Conservation (phyloP, 2,113 vertebrate species). For the Okapia johnstoni region DNA sequence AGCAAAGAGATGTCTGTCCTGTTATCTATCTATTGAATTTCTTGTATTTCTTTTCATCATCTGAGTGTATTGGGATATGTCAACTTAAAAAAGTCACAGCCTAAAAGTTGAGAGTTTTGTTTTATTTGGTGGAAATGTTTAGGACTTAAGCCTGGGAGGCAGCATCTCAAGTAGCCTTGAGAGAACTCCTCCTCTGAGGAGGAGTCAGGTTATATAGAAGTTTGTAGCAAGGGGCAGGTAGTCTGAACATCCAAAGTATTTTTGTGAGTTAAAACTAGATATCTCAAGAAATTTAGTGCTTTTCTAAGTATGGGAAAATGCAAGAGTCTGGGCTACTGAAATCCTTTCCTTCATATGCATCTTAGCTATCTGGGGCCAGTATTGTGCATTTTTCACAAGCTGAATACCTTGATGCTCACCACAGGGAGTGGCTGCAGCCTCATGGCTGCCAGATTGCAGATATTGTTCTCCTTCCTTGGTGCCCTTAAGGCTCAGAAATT, state of each 20-base stretch:
- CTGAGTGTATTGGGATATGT: not conserved
- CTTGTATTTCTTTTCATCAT: slow-evolving; percentile 18
- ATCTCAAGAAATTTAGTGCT: not conserved
- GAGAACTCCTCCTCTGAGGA: not conserved
- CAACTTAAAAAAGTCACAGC: not conserved
- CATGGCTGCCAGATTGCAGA: not conserved
- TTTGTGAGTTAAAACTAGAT: not conserved
- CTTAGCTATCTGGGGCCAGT: not conserved
- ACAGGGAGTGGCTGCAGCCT: not conserved
- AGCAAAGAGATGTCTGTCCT: not conserved
- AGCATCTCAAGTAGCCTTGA: not conserved
- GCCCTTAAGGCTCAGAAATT: not conserved
- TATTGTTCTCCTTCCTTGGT: not conserved
- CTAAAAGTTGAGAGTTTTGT: not conserved
- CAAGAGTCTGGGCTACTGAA: not conserved
- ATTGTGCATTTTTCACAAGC: not conserved
- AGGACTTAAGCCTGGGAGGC: not conserved
- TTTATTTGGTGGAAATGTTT: not conserved
- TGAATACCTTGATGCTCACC: not conserved
- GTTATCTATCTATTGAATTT: not conserved
- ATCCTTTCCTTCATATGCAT: not conserved
- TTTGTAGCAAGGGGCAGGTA: not conserved
- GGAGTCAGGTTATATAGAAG: not conserved
- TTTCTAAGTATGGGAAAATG: not conserved
- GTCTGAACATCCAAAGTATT: not conserved